Percentiles rank a stretch among this genome's conserved stretches.
Conservation (phyloP, 1,140 invertebrate genomes). For the Tetramorium simillimum region DNA sequence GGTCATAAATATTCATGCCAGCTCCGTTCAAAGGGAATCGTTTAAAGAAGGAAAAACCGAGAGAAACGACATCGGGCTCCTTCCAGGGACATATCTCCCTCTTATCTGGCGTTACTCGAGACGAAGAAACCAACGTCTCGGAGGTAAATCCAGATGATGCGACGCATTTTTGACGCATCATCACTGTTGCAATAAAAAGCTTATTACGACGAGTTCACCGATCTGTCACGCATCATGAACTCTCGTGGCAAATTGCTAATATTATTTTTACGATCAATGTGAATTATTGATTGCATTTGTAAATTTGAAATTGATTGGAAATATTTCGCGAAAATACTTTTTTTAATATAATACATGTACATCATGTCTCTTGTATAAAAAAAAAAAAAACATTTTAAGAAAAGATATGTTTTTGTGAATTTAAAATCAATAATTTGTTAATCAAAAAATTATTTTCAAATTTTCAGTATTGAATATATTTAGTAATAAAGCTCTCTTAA, state of each 20-base stretch:
- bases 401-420: neutral
- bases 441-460: neutral
- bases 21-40: conserved; percentile 72
- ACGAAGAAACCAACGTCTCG: conserved; percentile 44
- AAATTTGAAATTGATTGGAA: neutral
- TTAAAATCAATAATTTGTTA: neutral
- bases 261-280: neutral
- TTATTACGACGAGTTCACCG: neutral
- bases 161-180: conserved; percentile 28
- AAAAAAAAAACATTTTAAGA: neutral
- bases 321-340: neutral
- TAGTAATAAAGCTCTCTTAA: neutral
- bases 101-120: conserved; percentile 44
- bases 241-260: neutral
- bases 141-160: conserved; percentile 3
- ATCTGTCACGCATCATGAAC: neutral
- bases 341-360: neutral
- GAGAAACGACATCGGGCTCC: conserved; percentile 71
- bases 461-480: neutral
- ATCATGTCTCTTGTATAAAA: neutral
- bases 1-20: conserved; percentile 77
- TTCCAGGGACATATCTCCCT: conserved; percentile 70
- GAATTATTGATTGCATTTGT: neutral
- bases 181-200: conserved; percentile 8
- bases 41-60: conserved; percentile 74